phyloP scores from a whole-genome alignment of 2,113 vertebrate species.

The Phylloscopus trochilus region DNA sequence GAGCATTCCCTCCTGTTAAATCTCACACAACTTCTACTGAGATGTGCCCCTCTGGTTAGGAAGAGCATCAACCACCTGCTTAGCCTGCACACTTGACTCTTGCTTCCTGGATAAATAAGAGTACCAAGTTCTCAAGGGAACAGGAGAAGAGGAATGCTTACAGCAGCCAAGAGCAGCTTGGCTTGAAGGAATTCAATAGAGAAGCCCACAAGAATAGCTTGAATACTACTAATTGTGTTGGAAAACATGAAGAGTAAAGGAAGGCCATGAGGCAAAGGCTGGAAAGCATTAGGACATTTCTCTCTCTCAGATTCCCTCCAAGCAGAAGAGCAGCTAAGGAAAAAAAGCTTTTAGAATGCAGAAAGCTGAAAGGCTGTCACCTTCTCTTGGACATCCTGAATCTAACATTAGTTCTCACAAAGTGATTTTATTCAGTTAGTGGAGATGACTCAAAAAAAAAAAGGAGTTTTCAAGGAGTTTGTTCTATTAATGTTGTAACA shows the following conservation, averaged over 20 bases:
- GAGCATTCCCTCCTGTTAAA: not conserved
- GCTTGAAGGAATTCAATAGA: not conserved
- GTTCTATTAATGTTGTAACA: not conserved
- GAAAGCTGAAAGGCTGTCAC: not conserved
- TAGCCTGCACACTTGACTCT: not conserved
- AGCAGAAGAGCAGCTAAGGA: not conserved
- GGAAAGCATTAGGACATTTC: not conserved
- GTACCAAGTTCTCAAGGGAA: not conserved
- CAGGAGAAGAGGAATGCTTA: not conserved
- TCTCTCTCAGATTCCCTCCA: not conserved
- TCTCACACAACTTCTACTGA: not conserved
- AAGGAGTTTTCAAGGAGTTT: not conserved
- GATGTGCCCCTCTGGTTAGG: not conserved
- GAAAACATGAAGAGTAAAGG: not conserved
- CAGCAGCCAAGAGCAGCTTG: not conserved
- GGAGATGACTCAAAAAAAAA: not conserved
- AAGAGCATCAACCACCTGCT: not conserved
- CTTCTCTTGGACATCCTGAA: not conserved
- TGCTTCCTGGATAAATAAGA: not conserved
- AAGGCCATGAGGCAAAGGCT: not conserved
- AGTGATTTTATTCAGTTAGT: not conserved
- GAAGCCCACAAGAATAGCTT: not conserved
- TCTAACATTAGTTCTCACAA: not conserved
- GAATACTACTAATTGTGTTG: not conserved
- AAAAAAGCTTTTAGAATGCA: slow-evolving; percentile 4